These are phyloP conservation scores for Griposia aprilina DNA, from an alignment of 2,888 invertebrate genomes.

Conservation along the genomic window DNA sequence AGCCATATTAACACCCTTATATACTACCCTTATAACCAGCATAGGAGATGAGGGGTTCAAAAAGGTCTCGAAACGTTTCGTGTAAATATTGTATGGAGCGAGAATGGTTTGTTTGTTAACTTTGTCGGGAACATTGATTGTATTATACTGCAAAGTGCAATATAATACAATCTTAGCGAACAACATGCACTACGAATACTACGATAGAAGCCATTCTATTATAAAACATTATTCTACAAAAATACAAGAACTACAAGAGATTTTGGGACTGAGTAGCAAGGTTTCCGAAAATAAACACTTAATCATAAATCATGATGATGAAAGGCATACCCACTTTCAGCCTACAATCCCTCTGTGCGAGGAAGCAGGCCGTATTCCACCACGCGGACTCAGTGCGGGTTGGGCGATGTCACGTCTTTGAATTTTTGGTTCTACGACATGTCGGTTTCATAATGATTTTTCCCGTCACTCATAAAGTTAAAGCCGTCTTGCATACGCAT, in stretches of 20 bases:
- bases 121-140: neutral
- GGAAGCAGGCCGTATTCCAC: too few relatives aligned
- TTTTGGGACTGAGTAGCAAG: too few relatives aligned
- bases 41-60: slow-evolving; percentile 1
- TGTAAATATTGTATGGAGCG: slow-evolving; percentile 2
- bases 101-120: neutral
- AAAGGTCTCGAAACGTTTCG: neutral
- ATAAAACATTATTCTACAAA: too few relatives aligned
- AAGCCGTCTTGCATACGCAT: neutral
- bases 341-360: too few relatives aligned
- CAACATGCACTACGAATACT: neutral
- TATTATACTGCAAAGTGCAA: neutral
- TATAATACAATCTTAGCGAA: neutral
- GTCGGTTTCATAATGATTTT: neutral
- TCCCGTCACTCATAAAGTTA: neutral
- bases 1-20: neutral
- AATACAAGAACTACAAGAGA: too few relatives aligned
- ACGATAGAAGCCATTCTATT: too few relatives aligned
- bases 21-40: neutral
- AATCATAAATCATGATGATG: too few relatives aligned
- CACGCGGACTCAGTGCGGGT: too few relatives aligned
- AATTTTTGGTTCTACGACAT: neutral
- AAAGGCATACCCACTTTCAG: too few relatives aligned
- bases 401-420: neutral
- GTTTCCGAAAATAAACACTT: too few relatives aligned